A percentile compares a stretch with the other conserved stretches of the same genome.
phyloP scores from a whole-genome alignment of 2,888 invertebrate genomes.

The Myopa tessellatipennis region DNA sequence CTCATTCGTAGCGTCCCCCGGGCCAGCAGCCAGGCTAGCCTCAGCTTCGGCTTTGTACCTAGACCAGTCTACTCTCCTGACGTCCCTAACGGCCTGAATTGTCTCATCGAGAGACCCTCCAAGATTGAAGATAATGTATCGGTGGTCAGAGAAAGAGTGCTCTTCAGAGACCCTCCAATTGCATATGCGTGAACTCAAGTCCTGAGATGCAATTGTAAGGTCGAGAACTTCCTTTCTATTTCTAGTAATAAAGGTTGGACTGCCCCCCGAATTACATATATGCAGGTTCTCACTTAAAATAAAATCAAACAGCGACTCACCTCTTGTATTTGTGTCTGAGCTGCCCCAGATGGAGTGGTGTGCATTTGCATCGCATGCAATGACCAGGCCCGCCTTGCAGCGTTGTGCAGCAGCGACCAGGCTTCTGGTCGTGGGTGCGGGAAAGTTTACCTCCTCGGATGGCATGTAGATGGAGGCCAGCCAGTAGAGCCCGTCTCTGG shows the following conservation, averaged over 20 bases:
- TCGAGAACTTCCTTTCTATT: neutral
- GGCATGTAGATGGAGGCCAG: neutral
- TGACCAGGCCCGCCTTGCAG: neutral
- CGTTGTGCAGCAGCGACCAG: neutral
- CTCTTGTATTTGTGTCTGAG: neutral
- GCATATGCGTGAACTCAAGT: neutral
- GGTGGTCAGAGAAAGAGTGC: neutral
- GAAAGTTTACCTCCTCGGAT: neutral
- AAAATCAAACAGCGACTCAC: neutral
- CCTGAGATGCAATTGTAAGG: neutral
- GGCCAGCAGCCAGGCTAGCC: too few relatives aligned
- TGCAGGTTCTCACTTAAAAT: neutral
- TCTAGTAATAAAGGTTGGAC: too few relatives aligned
- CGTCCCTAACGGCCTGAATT: neutral
- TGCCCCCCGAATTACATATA: too few relatives aligned
- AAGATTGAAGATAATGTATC: neutral
- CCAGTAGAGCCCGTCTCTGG: too few relatives aligned
- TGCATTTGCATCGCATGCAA: neutral
- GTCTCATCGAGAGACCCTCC: neutral
- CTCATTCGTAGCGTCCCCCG: too few relatives aligned
- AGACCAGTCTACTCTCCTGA: too few relatives aligned
- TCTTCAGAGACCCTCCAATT: neutral
- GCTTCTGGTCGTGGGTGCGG: neutral
- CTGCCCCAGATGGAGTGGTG: neutral
- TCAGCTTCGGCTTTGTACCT: too few relatives aligned